Conservation (phyloP, 2,797 vertebrate species). For the Mus caroli region DNA sequence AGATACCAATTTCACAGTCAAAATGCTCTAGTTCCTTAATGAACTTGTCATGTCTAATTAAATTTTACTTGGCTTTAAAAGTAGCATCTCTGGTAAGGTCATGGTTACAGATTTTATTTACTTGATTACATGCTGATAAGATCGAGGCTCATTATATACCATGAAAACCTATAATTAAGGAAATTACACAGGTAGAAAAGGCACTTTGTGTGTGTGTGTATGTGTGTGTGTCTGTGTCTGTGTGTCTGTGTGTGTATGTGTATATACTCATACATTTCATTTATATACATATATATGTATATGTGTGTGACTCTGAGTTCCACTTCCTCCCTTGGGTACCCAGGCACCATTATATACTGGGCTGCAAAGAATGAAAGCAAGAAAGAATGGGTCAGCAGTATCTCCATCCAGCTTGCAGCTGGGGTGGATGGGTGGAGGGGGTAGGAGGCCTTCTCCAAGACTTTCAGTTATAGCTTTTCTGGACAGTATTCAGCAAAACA, state of each 20-base stretch:
- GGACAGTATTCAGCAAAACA: background rate
- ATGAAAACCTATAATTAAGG: background rate
- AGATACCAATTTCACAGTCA: too few species aligned
- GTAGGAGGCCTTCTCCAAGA: background rate
- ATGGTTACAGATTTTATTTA: constrained; percentile 11
- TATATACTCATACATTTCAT: background rate
- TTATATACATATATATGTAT: background rate
- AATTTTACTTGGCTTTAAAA: constrained; percentile 56
- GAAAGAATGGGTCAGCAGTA: background rate
- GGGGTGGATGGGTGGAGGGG: too few species aligned
- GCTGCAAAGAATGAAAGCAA: background rate
- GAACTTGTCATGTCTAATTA: background rate
- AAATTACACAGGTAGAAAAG: background rate
- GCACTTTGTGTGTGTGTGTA: background rate
- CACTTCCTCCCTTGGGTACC: too few species aligned
- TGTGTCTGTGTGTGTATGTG: too few species aligned
- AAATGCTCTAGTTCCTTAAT: background rate
- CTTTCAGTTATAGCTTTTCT: background rate
- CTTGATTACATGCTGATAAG: background rate
- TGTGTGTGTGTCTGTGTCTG: background rate
- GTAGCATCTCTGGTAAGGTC: background rate
- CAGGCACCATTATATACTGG: background rate
- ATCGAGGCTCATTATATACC: background rate
- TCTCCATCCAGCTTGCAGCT: background rate
- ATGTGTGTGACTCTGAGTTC: background rate